A percentile compares a stretch with the other conserved stretches of the same genome.
phyloP scores from a whole-genome alignment of 2,113 vertebrate species.

The Macroglossus sobrinus region DNA sequence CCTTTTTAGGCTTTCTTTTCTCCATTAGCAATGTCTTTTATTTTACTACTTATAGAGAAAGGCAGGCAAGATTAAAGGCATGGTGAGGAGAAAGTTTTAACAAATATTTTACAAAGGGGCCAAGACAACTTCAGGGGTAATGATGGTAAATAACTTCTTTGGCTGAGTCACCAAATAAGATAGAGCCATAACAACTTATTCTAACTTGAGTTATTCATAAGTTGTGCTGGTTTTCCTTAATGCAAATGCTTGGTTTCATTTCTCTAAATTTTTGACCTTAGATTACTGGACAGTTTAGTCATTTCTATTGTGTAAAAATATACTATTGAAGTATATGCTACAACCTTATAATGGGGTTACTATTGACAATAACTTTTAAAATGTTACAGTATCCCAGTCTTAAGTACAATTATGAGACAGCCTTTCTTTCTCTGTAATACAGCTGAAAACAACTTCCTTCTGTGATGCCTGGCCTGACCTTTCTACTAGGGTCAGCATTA shows the following conservation, averaged over 20 bases:
- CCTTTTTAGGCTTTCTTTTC: neutral
- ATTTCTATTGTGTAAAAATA: neutral
- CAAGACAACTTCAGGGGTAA: neutral
- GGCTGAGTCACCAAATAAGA: constrained; percentile 1
- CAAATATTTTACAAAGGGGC: neutral
- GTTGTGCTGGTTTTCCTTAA: neutral
- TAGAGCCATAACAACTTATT: neutral
- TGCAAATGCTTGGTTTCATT: constrained; percentile 16
- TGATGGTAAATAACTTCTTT: neutral
- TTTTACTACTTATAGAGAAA: neutral
- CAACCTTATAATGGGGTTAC: neutral
- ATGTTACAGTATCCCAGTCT: neutral
- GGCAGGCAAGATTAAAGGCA: neutral
- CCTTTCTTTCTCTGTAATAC: neutral
- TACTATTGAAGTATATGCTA: neutral
- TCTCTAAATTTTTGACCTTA: neutral
- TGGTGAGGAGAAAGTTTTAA: neutral
- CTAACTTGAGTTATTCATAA: neutral
- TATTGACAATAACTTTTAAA: neutral
- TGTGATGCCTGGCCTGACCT: neutral
- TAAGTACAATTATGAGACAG: neutral
- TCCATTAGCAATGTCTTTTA: neutral
- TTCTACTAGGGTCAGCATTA: neutral
- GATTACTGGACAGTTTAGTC: neutral
- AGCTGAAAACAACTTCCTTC: neutral